These are phyloP conservation scores for Tupaia chinensis DNA, from an alignment of 2,113 vertebrate genomes.

Conservation along the genomic window DNA sequence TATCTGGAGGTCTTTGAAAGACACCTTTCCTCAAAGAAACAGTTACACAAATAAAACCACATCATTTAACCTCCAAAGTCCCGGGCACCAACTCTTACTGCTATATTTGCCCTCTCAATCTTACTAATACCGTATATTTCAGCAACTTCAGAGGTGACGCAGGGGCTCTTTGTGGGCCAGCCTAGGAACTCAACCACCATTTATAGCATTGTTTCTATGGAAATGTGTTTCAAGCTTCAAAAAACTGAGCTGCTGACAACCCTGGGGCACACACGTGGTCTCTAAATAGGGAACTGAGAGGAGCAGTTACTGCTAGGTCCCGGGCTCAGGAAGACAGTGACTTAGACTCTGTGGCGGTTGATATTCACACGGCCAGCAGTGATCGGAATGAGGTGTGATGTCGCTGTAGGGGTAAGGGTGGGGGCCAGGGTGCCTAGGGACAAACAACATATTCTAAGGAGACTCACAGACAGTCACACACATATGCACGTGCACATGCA, in stretches of 20 bases:
- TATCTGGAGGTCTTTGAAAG: slow-evolving; percentile 42
- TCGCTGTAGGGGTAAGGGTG: background rate
- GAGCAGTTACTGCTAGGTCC: slow-evolving; percentile 57
- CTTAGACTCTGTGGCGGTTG: slow-evolving; percentile 47
- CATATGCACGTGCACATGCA: background rate
- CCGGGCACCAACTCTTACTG: slow-evolving; percentile 34
- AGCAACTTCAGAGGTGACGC: slow-evolving; percentile 65
- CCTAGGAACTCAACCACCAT: slow-evolving; percentile 75
- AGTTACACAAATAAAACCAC: slow-evolving; percentile 56
- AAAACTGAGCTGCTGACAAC: slow-evolving; percentile 74
- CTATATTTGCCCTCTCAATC: slow-evolving; percentile 57
- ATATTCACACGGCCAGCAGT: background rate
- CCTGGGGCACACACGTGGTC: slow-evolving; percentile 74
- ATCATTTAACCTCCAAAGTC: slow-evolving; percentile 43
- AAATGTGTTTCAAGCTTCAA: slow-evolving; percentile 79
- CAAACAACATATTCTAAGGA: background rate
- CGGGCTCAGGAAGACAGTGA: slow-evolving; percentile 53
- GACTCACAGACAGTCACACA: background rate
- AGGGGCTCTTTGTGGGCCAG: slow-evolving; percentile 69
- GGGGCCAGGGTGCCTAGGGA: background rate
- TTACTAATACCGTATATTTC: slow-evolving; percentile 70
- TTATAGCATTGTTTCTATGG: slow-evolving; percentile 82
- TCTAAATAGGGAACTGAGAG: slow-evolving; percentile 82
- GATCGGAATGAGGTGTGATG: background rate
- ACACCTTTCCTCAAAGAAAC: slow-evolving; percentile 30